Evolutionary conservation across 1,140 invertebrate species (phyloP).

Genomic region (Tetraneura akinire): DNA sequence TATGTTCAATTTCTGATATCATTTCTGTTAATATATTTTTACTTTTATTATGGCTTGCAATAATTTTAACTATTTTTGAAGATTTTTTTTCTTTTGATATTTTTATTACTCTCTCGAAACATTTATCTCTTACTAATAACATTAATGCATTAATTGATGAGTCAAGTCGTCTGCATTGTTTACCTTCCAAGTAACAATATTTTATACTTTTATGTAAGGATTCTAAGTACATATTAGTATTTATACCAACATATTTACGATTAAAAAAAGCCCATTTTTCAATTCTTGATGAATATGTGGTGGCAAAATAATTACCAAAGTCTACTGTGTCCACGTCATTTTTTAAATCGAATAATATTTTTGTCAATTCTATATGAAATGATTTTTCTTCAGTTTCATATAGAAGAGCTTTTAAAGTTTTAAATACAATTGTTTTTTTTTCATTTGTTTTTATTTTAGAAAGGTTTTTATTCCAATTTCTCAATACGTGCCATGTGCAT

Average conservation of each 20-base stretch:
- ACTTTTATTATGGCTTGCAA: neutral
- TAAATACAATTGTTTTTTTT: neutral
- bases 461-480: constrained; percentile 10
- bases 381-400: too few relatives aligned
- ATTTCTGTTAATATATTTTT: neutral
- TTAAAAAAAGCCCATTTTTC: neutral
- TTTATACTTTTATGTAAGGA: constrained; percentile 7
- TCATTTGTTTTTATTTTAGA: neutral
- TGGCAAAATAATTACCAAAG: constrained; percentile 7
- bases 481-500: neutral
- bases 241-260: constrained; percentile 11
- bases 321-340: neutral
- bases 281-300: constrained; percentile 1
- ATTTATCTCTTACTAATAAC: neutral
- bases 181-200: constrained; percentile 3
- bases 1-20: too few relatives aligned
- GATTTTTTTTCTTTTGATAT: neutral
- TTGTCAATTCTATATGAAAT: too few relatives aligned
- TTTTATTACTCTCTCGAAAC: neutral
- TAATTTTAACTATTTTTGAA: neutral
- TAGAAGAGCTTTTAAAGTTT: too few relatives aligned
- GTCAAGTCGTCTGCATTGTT: constrained; percentile 3
- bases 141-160: neutral
- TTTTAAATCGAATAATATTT: neutral
- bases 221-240: neutral